phyloP scores from a whole-genome alignment of 1,140 invertebrate genomes.

The Babylonia areolata region DNA sequence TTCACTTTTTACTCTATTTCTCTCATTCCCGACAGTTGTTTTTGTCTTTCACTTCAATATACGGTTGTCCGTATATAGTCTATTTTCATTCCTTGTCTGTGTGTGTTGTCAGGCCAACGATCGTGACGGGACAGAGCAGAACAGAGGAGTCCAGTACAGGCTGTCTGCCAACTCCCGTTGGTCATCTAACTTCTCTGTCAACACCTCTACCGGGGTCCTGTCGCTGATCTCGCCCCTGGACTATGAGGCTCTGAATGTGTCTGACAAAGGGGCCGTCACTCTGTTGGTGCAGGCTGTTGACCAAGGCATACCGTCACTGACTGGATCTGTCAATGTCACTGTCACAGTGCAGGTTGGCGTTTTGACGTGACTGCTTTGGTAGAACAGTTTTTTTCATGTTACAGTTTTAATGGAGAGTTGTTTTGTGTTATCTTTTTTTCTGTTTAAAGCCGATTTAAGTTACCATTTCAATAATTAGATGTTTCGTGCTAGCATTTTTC shows the following conservation, averaged over 20 bases:
- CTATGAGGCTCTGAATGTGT: background rate
- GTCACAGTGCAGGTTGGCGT: slow-evolving; percentile 22
- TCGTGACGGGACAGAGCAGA: background rate
- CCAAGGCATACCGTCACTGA: background rate
- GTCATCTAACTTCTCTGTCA: background rate
- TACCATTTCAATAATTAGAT: no score
- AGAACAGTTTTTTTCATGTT: no score
- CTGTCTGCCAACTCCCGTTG: background rate
- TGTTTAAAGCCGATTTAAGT: no score
- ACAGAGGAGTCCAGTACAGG: background rate
- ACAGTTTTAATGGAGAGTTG: no score
- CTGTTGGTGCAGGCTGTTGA: background rate
- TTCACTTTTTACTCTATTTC: no score
- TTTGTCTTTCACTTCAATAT: no score
- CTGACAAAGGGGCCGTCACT: background rate
- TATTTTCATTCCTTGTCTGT: background rate
- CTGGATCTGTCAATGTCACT: background rate
- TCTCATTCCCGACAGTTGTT: no score
- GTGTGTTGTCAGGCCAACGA: background rate
- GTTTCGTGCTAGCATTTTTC: background rate
- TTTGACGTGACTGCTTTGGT: no score
- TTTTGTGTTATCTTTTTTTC: no score
- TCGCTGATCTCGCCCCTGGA: background rate
- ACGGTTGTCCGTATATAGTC: no score
- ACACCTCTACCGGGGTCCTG: background rate